Conservation (phyloP, 2,797 vertebrate genomes). For the Eurystomus glaucurus region DNA sequence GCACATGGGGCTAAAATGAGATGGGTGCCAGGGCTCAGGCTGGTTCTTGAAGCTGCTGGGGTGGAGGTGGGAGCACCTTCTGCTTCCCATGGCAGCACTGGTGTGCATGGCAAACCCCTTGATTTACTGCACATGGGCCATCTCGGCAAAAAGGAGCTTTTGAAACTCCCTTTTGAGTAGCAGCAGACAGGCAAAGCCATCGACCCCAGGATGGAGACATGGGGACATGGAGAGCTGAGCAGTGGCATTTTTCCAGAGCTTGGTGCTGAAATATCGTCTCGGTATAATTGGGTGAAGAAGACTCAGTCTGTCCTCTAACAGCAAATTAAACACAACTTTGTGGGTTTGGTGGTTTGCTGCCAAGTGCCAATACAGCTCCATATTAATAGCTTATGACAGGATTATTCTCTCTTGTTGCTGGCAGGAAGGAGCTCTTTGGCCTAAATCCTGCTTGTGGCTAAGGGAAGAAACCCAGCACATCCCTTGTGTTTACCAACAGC, state of each 20-base stretch:
- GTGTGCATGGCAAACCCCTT: accelerated
- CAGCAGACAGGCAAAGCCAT: not conserved
- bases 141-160: not conserved
- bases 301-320: slow-evolving; percentile 56
- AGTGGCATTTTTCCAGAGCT: not conserved
- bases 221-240: not conserved
- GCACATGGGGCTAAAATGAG: not conserved
- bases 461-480: slow-evolving; percentile 2
- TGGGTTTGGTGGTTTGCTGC: slow-evolving; percentile 78
- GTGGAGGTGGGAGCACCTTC: not conserved
- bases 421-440: slow-evolving; percentile 72
- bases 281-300: slow-evolving; percentile 16
- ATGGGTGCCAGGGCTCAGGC: not conserved
- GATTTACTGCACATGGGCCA: not conserved
- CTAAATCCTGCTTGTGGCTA: slow-evolving; percentile 60
- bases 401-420: slow-evolving; percentile 77
- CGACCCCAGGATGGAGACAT: not conserved
- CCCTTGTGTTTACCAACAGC: not conserved
- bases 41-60: not conserved
- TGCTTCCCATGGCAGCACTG: accelerated
- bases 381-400: slow-evolving; percentile 81
- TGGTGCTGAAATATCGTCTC: not conserved
- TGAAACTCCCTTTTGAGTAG: not conserved
- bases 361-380: slow-evolving; percentile 71
- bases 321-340: slow-evolving; percentile 82